phyloP scores from a whole-genome alignment of 1,140 invertebrate genomes.

The Condylostylus longicornis region DNA sequence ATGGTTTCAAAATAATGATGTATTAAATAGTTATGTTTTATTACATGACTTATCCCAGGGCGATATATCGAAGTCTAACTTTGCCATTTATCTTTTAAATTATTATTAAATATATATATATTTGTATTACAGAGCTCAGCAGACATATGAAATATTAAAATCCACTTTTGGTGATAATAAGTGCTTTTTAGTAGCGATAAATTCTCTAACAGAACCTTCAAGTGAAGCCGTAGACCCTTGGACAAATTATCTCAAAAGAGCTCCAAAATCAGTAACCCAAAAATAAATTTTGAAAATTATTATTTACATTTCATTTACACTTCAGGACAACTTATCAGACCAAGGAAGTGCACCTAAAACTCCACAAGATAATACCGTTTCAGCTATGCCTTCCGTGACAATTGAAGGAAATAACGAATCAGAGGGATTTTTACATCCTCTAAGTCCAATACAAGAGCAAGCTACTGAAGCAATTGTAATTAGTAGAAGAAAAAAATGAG shows the following conservation, averaged over 20 bases:
- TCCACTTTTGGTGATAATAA: slow-evolving; percentile 66
- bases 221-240: slow-evolving; percentile 62
- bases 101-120: neutral
- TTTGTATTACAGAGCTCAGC: slow-evolving; percentile 56
- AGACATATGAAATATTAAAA: slow-evolving; percentile 69
- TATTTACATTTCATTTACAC: slow-evolving; percentile 6
- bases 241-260: slow-evolving; percentile 56
- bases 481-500: neutral
- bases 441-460: slow-evolving; percentile 39
- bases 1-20: slow-evolving; percentile 73
- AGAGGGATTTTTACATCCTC: slow-evolving; percentile 39
- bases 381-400: slow-evolving; percentile 35
- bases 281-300: slow-evolving; percentile 1
- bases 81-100: neutral
- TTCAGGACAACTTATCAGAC: slow-evolving; percentile 35
- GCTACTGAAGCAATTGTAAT: slow-evolving; percentile 25
- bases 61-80: slow-evolving; percentile 18
- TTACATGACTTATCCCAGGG: slow-evolving; percentile 55
- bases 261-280: slow-evolving; percentile 35
- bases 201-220: slow-evolving; percentile 45
- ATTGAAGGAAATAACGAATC: slow-evolving; percentile 17
- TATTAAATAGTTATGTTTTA: slow-evolving; percentile 79
- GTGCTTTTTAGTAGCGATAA: slow-evolving; percentile 78
- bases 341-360: slow-evolving; percentile 48
- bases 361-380: slow-evolving; percentile 37